These are phyloP conservation scores for Cydia pomonella DNA, from an alignment of 1,140 invertebrate genomes.

Conservation along the genomic window DNA sequence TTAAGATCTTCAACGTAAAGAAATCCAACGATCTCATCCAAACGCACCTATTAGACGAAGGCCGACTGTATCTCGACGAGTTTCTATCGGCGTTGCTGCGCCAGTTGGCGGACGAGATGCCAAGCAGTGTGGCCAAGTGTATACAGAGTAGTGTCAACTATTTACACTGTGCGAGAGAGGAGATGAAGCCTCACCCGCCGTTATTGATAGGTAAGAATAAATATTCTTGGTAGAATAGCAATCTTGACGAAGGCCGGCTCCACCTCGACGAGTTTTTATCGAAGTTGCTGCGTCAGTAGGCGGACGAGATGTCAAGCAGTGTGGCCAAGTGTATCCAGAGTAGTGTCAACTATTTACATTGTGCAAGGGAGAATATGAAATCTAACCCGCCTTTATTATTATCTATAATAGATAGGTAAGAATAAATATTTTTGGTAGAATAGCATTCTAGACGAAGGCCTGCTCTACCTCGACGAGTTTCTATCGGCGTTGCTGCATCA, in stretches of 20 bases:
- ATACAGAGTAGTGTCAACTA: constrained; percentile 87
- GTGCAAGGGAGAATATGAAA: constrained; percentile 85
- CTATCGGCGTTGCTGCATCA: constrained; percentile 86
- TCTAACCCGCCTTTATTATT: constrained; percentile 88
- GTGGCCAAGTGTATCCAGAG: constrained; percentile 86
- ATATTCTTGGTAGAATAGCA: no score
- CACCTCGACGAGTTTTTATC: constrained; percentile 87
- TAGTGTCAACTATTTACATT: constrained; percentile 86
- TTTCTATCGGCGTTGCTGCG: constrained; percentile 88
- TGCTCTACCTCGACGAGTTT: constrained; percentile 87
- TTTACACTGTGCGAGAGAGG: constrained; percentile 86
- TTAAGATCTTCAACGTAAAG: constrained; percentile 83
- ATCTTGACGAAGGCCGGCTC: constrained; percentile 80
- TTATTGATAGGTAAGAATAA: constrained; percentile 83
- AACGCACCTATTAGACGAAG: constrained; percentile 86
- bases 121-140: constrained; percentile 84
- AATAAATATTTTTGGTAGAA: background rate
- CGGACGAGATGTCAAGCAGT: constrained; percentile 85
- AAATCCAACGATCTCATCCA: constrained; percentile 87
- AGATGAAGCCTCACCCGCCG: constrained; percentile 87
- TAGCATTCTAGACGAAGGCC: constrained; percentile 82
- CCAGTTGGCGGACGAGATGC: constrained; percentile 85
- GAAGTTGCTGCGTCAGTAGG: constrained; percentile 87
- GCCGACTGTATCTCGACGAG: constrained; percentile 85
- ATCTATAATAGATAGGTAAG: constrained; percentile 84